Percentiles rank a stretch among this genome's conserved stretches.
Conservation (phyloP, 2,113 vertebrate genomes). For the Elgaria multicarinata region DNA sequence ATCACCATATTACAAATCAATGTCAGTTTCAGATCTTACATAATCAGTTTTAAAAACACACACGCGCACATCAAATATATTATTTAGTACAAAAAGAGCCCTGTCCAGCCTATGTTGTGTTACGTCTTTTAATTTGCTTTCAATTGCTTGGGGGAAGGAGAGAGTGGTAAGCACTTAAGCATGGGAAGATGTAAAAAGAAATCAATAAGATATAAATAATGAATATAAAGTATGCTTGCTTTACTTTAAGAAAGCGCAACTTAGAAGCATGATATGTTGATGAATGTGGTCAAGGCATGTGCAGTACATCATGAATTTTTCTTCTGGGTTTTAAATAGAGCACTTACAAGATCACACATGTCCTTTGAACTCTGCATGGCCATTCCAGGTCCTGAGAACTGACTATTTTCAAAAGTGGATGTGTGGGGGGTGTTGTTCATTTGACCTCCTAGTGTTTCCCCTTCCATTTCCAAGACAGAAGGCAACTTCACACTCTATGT, state of each 20-base stretch:
- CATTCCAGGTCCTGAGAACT: not conserved
- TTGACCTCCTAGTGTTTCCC: not conserved
- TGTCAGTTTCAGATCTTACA: not conserved
- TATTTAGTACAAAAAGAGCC: not conserved
- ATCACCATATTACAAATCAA: not conserved
- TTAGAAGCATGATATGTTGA: not conserved
- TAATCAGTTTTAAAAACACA: not conserved
- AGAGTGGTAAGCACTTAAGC: not conserved
- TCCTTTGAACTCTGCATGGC: not conserved
- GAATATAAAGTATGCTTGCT: not conserved
- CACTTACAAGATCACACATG: not conserved
- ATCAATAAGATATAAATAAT: conserved; percentile 6
- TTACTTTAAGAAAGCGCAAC: not conserved
- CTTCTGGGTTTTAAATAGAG: not conserved
- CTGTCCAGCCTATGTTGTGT: not conserved
- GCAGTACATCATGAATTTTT: not conserved
- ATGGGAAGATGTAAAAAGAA: not conserved
- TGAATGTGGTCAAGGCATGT: not conserved
- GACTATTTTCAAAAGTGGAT: not conserved
- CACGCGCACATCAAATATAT: not conserved
- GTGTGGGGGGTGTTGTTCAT: not conserved
- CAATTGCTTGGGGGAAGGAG: not conserved
- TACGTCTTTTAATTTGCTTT: not conserved
- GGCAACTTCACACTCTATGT: too few species aligned
- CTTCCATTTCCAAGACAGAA: not conserved